These are phyloP conservation scores for Conus betulinus DNA, from an alignment of 1,140 invertebrate species.

Conservation along the genomic window DNA sequence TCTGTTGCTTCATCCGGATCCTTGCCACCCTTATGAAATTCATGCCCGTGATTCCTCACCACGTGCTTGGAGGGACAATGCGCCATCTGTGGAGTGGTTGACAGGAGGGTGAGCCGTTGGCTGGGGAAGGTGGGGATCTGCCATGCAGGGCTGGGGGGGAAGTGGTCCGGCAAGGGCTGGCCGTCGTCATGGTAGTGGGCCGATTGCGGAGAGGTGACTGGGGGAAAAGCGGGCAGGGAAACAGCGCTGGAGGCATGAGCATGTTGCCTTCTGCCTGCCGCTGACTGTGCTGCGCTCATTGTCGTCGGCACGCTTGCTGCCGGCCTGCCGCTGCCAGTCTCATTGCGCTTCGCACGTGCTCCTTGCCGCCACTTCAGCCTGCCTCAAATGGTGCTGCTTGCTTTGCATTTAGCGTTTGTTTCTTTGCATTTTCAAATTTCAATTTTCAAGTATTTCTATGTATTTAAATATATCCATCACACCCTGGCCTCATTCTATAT, in stretches of 20 bases:
- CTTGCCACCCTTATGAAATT: not conserved
- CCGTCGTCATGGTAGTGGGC: not conserved
- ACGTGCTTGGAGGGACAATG: not conserved
- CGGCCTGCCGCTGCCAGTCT: not conserved
- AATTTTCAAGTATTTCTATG: too few relatives aligned
- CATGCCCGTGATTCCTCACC: not conserved
- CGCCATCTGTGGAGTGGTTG: not conserved
- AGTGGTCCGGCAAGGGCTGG: conserved; percentile 27
- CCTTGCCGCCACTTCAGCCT: not conserved
- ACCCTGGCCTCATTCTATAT: too few relatives aligned
- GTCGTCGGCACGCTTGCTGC: not conserved
- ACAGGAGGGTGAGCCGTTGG: not conserved
- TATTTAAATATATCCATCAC: too few relatives aligned
- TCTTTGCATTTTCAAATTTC: too few relatives aligned
- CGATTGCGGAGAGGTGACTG: not conserved
- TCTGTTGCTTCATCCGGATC: conserved; percentile 42
- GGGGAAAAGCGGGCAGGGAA: not conserved
- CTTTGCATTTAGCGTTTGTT: too few relatives aligned
- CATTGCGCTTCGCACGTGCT: not conserved
- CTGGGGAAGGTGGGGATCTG: not conserved
- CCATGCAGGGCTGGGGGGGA: not conserved
- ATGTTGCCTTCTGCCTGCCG: not conserved
- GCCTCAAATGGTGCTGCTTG: too few relatives aligned
- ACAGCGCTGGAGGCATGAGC: not conserved
- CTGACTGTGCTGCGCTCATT: not conserved